Evolutionary conservation across 37 sponge, comb jelly and placozoan species (phyloP).

Genomic region (Bolinopsis microptera): DNA sequence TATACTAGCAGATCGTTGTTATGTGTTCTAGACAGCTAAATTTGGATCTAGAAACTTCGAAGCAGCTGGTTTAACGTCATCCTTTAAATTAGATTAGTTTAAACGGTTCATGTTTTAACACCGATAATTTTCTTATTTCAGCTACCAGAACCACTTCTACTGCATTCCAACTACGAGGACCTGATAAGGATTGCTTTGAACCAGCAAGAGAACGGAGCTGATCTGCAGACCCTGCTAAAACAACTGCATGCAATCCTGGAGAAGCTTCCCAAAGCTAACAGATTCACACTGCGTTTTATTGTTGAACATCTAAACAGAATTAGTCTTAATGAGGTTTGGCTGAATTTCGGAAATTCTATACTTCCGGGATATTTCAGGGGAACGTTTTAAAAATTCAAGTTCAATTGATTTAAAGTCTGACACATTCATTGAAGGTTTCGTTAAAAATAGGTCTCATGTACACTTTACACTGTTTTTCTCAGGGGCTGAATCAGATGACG

Average conservation of each 20-base stretch:
- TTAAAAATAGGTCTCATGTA: no score
- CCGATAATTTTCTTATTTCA: neutral
- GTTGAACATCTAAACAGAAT: slow-evolving; percentile 49
- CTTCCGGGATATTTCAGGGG: no score
- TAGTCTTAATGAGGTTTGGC: neutral
- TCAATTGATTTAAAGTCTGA: no score
- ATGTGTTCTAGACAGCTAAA: no score
- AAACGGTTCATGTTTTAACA: no score
- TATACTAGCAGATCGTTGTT: neutral
- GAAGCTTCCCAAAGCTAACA: slow-evolving; percentile 23
- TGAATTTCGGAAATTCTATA: neutral
- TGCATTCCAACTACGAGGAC: slow-evolving; percentile 49
- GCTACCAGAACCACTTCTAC: slow-evolving; percentile 43
- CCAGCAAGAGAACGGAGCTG: neutral
- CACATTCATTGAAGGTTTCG: no score
- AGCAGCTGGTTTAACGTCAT: no score
- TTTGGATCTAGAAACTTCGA: no score
- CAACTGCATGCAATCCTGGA: neutral
- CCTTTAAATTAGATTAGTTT: no score
- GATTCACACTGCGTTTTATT: slow-evolving; percentile 39
- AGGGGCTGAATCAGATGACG: slow-evolving; percentile 47
- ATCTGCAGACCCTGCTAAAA: neutral
- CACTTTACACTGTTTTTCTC: no score
- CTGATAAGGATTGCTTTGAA: slow-evolving; percentile 25
- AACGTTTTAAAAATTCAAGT: no score